Base-by-base conservation (phyloP, 2,888 invertebrate genomes). In the Himalopsyche kuldschensis region DNA sequence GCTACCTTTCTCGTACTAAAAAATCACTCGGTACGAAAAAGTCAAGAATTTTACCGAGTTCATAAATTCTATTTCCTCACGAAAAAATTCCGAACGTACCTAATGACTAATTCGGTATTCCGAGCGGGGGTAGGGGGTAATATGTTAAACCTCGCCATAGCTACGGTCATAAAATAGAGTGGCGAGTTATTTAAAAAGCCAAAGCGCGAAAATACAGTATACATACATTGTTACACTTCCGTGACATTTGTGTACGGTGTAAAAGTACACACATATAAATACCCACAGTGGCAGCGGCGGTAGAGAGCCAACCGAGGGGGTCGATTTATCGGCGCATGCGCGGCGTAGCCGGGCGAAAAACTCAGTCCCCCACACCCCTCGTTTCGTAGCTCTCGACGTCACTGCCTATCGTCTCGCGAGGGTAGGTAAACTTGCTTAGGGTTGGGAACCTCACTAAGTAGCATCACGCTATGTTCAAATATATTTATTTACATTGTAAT, bases 321-420 rank as follows among this genome's bases (percentile, higher is more conserved):
- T 84, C 85, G 86, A 86, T 85, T 85, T 84, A 85, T 82, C 84
- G 80, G 82, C 81, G 84, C 86, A 85, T 79, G 85, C 84, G 84
- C 77, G 48, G 69, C 15, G 20, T 27, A 27, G 31, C 31, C 75
- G 32, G 75, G 75, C 11, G 30, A 30, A 20, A 35, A n/a, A 17
- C 46, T 79, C 76, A 32, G 75, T 55, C 27, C 27, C n/a, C 11
- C 46, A 76, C 76, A 10, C 55, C 55, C 80, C 79, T 82, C 81
- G 79, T 78, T 82, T 80, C 47, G 85, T 80, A 79, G 55, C 55
- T 20, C 55, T 78, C 83, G 81, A 80, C 78, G 83, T 84, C 79
- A 81, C 82, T 55, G 80, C 55, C 20, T 55, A 55, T 20, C 55
- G 55, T 55, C 55, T 55, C 55, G 55, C 55, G 55, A 55, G 55